Base-by-base conservation (phyloP, 2,113 vertebrate species). In the Rousettus leschenaultii region DNA sequence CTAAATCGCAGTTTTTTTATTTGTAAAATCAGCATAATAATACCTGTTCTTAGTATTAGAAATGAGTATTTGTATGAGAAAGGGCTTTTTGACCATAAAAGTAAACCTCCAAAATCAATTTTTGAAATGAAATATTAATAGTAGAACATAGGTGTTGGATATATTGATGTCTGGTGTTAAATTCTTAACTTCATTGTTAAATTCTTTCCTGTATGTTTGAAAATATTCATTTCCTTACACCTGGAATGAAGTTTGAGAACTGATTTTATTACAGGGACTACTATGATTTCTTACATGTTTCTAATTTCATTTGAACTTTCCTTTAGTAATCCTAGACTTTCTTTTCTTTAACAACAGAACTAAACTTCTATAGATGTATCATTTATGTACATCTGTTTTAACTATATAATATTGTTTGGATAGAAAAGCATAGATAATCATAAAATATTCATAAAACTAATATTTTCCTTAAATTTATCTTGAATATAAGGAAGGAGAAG, bases 371-470 rank as follows among this genome's bases (percentile, higher is more conserved):
- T 28, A 51, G 19, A 51, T 90, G 26, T 21, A 89, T 77, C 26
- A 86, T 77, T 38, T 4, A 38, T 77, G 68, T 18, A 30, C 18
- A 84, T 70, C 48, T 51, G 48, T 68, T 59, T 75, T 40, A 85
- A 59, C 48, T 77, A 83, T 48, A 55, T 70, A 85, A 84, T 51
- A 6, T 12, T 68, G 6, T 68, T 84, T 78, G 51, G 19, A 33
- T 40, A 68, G 24, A 90, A 84, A 94, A 55, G 1, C 24, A 77
- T 48, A 94, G 15, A 74, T 65, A 89, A 21, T 70, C 12, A 68
- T 90, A 85, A 90, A 85, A 90, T 90, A 70, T 84, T 90, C 45
- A 74, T 68, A 90, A 57, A 84, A 89, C 77, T 83, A 75, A 85
- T 59, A 85, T 78, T 45, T 51, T 51, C 33, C 30, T 51, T 90